phyloP scores from a whole-genome alignment of 2,113 vertebrate species.

The Romanogobio albipinnatus region DNA sequence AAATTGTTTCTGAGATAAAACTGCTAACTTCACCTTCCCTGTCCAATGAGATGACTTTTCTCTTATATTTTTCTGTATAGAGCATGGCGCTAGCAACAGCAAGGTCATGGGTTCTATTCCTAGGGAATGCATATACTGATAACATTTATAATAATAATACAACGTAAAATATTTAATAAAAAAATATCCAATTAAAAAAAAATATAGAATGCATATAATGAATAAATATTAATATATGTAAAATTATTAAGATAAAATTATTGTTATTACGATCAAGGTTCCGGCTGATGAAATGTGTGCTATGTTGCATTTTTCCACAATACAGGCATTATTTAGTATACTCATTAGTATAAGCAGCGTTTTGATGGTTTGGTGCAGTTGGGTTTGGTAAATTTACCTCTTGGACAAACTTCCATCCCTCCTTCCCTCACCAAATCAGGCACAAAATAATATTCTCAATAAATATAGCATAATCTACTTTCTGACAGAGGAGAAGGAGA shows the following conservation, averaged over 20 bases:
- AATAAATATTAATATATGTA: too few relatives aligned
- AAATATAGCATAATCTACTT: constrained; percentile 39
- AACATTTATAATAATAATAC: too few relatives aligned
- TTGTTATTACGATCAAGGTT: too few relatives aligned
- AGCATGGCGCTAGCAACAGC: too few relatives aligned
- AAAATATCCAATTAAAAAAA: too few relatives aligned
- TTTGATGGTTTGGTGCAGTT: background rate
- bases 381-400: background rate
- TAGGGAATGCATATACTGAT: too few relatives aligned
- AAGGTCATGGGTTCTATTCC: too few relatives aligned
- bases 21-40: background rate
- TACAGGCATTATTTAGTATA: background rate
- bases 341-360: background rate
- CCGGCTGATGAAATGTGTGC: background rate
- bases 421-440: background rate
- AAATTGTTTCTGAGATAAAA: background rate
- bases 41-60: too few relatives aligned
- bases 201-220: too few relatives aligned
- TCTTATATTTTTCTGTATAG: too few relatives aligned
- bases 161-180: too few relatives aligned
- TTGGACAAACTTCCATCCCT: background rate
- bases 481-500: constrained; percentile 21
- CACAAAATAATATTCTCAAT: constrained; percentile 33
- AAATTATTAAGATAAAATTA: too few relatives aligned
- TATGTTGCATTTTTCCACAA: background rate